A percentile compares a stretch with the other conserved stretches of the same genome.
These are phyloP conservation scores for Triplophysa tibetana DNA, from an alignment of 2,113 vertebrate genomes.

Conservation along the genomic window DNA sequence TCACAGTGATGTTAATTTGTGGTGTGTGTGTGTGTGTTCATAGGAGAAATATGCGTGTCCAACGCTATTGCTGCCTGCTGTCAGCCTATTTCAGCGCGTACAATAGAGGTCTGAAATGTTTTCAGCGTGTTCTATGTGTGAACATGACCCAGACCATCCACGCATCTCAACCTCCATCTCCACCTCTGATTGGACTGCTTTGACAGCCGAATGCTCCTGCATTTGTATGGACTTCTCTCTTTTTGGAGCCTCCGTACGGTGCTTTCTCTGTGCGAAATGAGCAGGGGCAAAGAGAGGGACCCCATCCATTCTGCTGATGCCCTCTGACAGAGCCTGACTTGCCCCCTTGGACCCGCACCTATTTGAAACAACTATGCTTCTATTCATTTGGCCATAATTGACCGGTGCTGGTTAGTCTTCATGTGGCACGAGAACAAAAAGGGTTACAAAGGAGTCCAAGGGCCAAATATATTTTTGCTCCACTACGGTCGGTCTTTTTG, in stretches of 20 bases:
- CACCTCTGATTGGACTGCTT: conserved; percentile 51
- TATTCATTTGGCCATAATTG: conserved; percentile 74
- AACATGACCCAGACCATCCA: conserved; percentile 42
- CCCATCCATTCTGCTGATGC: conserved; percentile 49
- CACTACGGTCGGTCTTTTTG: background rate
- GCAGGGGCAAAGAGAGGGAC: conserved; percentile 31
- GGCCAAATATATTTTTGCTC: conserved; percentile 24
- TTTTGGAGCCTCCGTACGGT: conserved; percentile 25
- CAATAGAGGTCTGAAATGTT: conserved; percentile 50
- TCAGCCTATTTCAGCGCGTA: conserved; percentile 41
- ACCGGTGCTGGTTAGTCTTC: conserved; percentile 62
- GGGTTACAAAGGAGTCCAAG: conserved; percentile 37
- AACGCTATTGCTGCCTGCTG: conserved; percentile 28
- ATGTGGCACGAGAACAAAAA: conserved; percentile 42
- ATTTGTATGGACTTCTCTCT: conserved; percentile 30
- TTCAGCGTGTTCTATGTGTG: conserved; percentile 43
- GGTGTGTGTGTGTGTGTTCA: conserved; percentile 22
- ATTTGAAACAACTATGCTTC: conserved; percentile 61
- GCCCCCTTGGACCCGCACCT: conserved; percentile 62
- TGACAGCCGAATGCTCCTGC: conserved; percentile 34
- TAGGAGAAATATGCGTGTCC: conserved; percentile 27
- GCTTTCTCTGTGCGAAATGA: conserved; percentile 54
- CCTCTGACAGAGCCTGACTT: conserved; percentile 61
- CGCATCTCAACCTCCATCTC: conserved; percentile 46
- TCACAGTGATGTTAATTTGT: conserved; percentile 19